Evolutionary conservation across 1,140 invertebrate genomes (phyloP), one percentile per base, ranked within the genome.

Genomic region (Hestina assimilis): DNA sequence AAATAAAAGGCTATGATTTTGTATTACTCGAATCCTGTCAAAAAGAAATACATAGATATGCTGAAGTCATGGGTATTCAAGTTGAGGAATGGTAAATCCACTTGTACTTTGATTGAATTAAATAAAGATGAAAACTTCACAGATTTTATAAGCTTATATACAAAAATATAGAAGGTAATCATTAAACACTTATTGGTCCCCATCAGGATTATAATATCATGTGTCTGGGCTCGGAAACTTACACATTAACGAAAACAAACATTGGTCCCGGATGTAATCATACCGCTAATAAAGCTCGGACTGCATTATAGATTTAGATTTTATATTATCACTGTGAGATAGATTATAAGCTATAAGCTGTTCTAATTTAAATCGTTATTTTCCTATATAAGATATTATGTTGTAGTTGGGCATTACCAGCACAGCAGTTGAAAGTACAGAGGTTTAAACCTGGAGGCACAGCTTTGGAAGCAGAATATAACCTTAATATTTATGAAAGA

Each of bases 1-100:
- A 94, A 89, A 84, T 97, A 17, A 95, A 91, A 70, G 93, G 95
- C 3, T 96, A 96, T 73, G 93, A 96, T 77, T 98, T 91, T 87
- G 91, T 94, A 7, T 69, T 95, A 6, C 75, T 98, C 33, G 96
- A 98, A 88, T 92, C 86, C 66, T 97, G 92, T 75, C 95, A 95
- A 79, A 92, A 91, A 68, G 93, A 93, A 71, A 88, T 97, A 41
- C 92, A 96, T 68, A 92, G 91, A 69, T 81, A 95, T 61, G 92
- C 94, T 21, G 91, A 93, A 67, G 87, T 91, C 42, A 90, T 97
- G 89, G 93, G 94, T 23, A 81, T 97, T 51, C 92, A 95, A 66
- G 91, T 96, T 23, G 92, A 93, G 62, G 92, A 96, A 47, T 90
- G 93, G 94, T 95, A 4, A 52, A n/a, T n/a, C n/a, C n/a, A n/a